Base-by-base conservation (phyloP, 2,888 invertebrate genomes). In the Aproaerema taeniolella region DNA sequence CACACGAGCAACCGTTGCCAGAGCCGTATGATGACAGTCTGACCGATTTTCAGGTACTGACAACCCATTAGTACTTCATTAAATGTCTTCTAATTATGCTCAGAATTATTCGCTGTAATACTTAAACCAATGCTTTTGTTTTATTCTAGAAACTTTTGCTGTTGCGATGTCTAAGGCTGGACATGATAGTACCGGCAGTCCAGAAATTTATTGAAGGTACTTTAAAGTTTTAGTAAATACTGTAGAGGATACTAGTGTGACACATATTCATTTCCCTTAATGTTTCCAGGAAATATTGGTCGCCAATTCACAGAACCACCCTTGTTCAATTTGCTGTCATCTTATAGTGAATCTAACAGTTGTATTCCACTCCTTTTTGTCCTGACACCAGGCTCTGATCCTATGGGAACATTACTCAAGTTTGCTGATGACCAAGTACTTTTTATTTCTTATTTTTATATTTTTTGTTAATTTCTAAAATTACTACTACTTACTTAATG, bases 301-400 rank as follows among this genome's bases (percentile, higher is more conserved):
- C 83, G 88, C 33, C 87, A 91, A 59, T 98, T 93, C 67, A 91
- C 96, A 6, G 95, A 96, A 66, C 95, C 97, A 0, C 97, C 97
- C 0, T 92, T 95, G 0, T 97, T 97, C 67, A 95, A 97, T 76
- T 82, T 98, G 50, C 77, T 87, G 0, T 92, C 95, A 1, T 95
- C 95, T 0, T 98, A 92, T 67, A 81, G 88, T 0, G 97, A 97
- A 65, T 97, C 97, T 0, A 93, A 94, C 57, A 92, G 92, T 62
- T 92, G 91, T 59, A 91, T 95, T n/a, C 98, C 98, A 0, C 74
- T 98, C 42, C 92, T 98, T 56, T 97, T 98, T 62, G 92, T 98
- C 15, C 78, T 98, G 45, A 96, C 97, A 0, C 96, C 97, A 0
- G 97, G 97, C 2, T 94, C 96, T 0, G 98, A 98, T 87, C 98